These are phyloP conservation scores for Otolemur crassicaudatus DNA, from an alignment of 2,797 vertebrate species.

Conservation along the genomic window DNA sequence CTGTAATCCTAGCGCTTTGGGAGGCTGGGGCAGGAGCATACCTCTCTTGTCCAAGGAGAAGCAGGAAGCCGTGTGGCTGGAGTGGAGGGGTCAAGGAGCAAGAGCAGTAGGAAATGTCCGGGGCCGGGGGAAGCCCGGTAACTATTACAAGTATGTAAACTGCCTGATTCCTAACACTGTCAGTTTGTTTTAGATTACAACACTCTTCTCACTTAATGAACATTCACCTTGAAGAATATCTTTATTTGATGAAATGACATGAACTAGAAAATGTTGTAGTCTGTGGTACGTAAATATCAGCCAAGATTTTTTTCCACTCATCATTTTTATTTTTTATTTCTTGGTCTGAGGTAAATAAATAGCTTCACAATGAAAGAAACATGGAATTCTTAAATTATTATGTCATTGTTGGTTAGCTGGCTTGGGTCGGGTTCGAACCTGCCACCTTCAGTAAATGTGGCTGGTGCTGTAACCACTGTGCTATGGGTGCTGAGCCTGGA, in stretches of 20 bases:
- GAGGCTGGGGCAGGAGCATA: no score
- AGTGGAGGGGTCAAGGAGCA: neutral
- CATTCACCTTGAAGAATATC: constrained; percentile 31
- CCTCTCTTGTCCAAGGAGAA: neutral
- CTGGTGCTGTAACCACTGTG: no score
- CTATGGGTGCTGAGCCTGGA: no score
- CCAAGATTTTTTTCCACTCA: neutral
- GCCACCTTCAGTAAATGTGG: no score
- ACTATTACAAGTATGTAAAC: neutral
- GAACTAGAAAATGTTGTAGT: constrained; percentile 49
- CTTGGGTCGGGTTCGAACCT: no score
- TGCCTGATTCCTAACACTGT: neutral
- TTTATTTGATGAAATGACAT: constrained; percentile 54
- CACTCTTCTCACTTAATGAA: constrained; percentile 11
- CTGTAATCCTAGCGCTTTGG: no score
- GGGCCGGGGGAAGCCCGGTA: neutral
- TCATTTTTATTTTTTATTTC: neutral
- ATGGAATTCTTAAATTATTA: no score
- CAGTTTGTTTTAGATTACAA: neutral
- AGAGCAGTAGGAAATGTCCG: no score
- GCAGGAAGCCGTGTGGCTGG: neutral
- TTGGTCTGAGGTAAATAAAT: neutral
- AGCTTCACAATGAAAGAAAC: constrained; percentile 1
- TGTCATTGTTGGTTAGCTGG: no score
- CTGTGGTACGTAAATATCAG: neutral